These are phyloP conservation scores for Yasuhikotakia modesta DNA, from an alignment of 2,797 vertebrate genomes.

Conservation along the genomic window DNA sequence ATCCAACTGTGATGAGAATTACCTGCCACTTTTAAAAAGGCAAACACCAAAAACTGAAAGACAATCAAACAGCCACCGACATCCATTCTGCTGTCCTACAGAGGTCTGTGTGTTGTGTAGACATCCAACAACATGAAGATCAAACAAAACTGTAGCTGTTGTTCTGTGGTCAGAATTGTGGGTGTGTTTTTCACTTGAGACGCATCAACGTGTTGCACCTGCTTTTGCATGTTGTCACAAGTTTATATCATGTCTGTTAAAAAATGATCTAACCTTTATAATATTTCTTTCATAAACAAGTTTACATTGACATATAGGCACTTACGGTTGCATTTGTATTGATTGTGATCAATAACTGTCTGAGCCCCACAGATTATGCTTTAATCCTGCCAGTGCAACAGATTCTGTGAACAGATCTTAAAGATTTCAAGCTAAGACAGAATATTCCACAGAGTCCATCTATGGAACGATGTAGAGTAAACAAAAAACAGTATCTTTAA, in stretches of 20 bases:
- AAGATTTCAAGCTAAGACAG: neutral
- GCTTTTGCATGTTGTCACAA: slow-evolving; percentile 4
- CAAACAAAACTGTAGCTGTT: slow-evolving; percentile 8
- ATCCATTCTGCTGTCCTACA: slow-evolving; percentile 4
- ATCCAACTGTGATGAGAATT: slow-evolving; percentile 15
- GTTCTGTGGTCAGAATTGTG: slow-evolving; percentile 19
- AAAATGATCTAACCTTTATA: neutral
- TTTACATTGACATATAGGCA: slow-evolving; percentile 6
- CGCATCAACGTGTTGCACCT: slow-evolving; percentile 15
- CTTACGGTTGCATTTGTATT: neutral
- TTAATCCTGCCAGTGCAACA: no score
- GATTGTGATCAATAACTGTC: no score
- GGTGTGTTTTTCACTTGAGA: slow-evolving; percentile 1
- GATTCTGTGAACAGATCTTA: neutral
- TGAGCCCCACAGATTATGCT: no score
- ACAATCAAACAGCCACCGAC: neutral
- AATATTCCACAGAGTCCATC: neutral
- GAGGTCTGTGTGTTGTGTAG: slow-evolving; percentile 5
- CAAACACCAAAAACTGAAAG: neutral
- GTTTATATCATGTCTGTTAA: neutral
- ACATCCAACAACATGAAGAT: neutral
- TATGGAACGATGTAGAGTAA: neutral
- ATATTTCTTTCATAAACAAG: neutral
- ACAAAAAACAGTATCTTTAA: neutral
- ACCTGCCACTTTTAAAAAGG: slow-evolving; percentile 25